Evolutionary conservation across 2,797 vertebrate species (phyloP), one percentile per base, ranked within the genome.

Genomic region (Nannoperca australis): DNA sequence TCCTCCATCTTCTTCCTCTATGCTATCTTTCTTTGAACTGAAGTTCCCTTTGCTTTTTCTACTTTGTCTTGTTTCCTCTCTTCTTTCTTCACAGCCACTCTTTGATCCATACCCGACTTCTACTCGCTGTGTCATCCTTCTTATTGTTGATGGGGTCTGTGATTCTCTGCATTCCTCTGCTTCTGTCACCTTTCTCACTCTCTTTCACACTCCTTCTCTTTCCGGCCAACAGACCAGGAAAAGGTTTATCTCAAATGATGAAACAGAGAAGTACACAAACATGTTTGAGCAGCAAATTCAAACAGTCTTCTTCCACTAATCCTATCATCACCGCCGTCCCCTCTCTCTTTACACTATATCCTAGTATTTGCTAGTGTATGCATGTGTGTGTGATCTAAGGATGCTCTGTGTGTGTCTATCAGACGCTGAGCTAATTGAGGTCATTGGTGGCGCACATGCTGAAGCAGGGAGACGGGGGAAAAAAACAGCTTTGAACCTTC

Each of bases 391-490:
- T 87, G 89, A 90, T 87, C 70, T 73, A n/a, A 83, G 73, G 72
- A 79, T 44, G 71, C 73, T 70, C 70, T 42, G 76, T 85, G 81
- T 82, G 76, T 89, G 68, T 86, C 85, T 88, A 84, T 92, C 90
- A 91, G 90, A 88, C 70, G 49, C 79, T 38, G 77, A 92, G 86
- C 91, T 94, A 94, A 94, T 94, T 94, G 92, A 93, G 93, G 92
- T 92, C 91, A 87, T 83, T 81, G 79, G 84, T 90, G 83, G 79
- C 82, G 79, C 84, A 83, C 79, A 85, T 61, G 85, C 82, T 86
- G 78, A 83, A 87, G 84, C 78, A 84, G 76, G 18, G 72, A 87
- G 83, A 86, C 4, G 8, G 73, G 12, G 77, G 72, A 47, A 66
- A 70, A 38, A 38, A 10, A 78, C 64, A 70, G 88, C 89, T 92